Evolutionary conservation across 2,888 invertebrate genomes (phyloP), one percentile per base, ranked within the genome.

Genomic region (Pollenia angustigena): DNA sequence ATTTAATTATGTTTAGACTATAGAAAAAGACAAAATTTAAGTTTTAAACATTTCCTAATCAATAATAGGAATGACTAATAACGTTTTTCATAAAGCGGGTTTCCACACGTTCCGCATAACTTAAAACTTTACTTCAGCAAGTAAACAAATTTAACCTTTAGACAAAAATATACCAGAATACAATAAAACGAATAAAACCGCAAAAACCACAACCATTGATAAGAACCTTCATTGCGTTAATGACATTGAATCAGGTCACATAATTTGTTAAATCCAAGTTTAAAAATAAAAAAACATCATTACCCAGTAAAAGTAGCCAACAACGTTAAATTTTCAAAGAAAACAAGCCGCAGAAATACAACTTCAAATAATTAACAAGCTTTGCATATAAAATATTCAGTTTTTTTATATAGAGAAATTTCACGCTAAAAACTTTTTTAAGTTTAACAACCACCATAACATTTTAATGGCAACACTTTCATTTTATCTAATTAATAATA

Each of bases 241-340:
- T 84, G 84, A 68, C 84, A 84, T 74, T 84, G 72, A 79, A 84
- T 79, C 74, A 60, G 84, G 84, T 84, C 84, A 84, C 11, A 60
- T 18, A 52, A 62, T 52, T 75, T 79, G 58, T 32, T 52, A 76
- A 71, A 40, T 66, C 50, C 42, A 54, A 56, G 16, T 54, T 56
- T 12, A 8, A 64, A 66, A 42, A 56, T n/a, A 42, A 46, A 46
- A 46, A 44, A 44, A 9, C 52, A 46, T 64, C 6, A 74, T 7
- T 9, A 56, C 42, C 9, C 18, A 62, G 32, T n/a, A 58, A 71
- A 40, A 56, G 46, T 54, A 16, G 18, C 8, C 54, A 71, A 82
- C 46, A 74, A 71, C 2, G 48, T 4, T 8, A 16, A 40, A 52
- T 14, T 50, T 56, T 2, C 4, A n/a, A 56, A 56, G 16, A 58